Evolutionary conservation across 2,888 invertebrate species (phyloP).

Genomic region (Adelphocoris suturalis): DNA sequence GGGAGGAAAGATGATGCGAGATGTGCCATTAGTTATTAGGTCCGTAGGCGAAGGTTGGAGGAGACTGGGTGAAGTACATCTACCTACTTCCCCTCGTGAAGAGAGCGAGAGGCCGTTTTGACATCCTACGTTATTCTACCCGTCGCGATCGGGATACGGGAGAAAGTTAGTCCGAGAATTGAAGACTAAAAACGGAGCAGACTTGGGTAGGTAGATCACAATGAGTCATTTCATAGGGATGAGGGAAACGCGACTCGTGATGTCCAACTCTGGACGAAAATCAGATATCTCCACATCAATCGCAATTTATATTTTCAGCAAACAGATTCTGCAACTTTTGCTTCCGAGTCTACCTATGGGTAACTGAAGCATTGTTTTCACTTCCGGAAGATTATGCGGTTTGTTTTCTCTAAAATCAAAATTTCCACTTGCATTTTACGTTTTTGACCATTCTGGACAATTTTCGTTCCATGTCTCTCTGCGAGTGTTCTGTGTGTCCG

Average conservation of each 20-base stretch:
- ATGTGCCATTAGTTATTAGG: slow-evolving; percentile 20
- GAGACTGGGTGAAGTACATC: slow-evolving; percentile 1
- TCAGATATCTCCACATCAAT: too few relatives aligned
- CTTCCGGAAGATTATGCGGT: too few relatives aligned
- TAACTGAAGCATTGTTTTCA: too few relatives aligned
- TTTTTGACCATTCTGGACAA: too few relatives aligned
- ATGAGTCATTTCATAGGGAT: neutral
- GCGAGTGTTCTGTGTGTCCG: too few relatives aligned
- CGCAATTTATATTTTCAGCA: too few relatives aligned
- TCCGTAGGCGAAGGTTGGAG: neutral
- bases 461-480: too few relatives aligned
- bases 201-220: neutral
- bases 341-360: too few relatives aligned
- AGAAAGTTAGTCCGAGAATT: slow-evolving; percentile 32
- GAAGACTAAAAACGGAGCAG: slow-evolving; percentile 32
- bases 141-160: neutral
- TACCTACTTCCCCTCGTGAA: neutral
- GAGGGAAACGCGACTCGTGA: neutral
- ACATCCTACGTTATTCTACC: neutral
- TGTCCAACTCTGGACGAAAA: too few relatives aligned
- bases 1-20: neutral
- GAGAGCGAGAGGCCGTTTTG: slow-evolving; percentile 22
- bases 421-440: too few relatives aligned
- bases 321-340: too few relatives aligned
- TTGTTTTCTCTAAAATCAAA: too few relatives aligned